These are phyloP conservation scores for Acrobasis repandana DNA, from an alignment of 2,888 invertebrate species.

Conservation along the genomic window DNA sequence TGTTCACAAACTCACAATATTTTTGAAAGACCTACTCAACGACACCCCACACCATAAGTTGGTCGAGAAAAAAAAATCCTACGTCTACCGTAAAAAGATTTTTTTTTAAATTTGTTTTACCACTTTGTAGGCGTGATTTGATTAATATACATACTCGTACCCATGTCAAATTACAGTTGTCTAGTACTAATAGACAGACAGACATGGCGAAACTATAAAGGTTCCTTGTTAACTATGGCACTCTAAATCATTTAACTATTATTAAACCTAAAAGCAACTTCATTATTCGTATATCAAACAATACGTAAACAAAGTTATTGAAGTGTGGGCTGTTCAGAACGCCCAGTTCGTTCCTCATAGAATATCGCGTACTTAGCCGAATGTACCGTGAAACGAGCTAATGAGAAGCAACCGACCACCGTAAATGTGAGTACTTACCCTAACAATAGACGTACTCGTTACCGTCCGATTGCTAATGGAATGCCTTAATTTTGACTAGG, in stretches of 20 bases:
- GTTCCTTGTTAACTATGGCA: too few species aligned
- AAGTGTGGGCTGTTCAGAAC: not conserved
- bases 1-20: too few species aligned
- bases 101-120: too few species aligned
- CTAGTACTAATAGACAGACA: too few species aligned
- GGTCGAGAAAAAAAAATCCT: too few species aligned
- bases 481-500: not conserved
- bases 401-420: conserved; percentile 1
- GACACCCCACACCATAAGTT: too few species aligned
- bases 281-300: not conserved
- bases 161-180: too few species aligned
- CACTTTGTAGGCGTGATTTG: too few species aligned
- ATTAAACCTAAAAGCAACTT: not conserved
- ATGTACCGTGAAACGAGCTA: conserved; percentile 16
- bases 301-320: conserved; percentile 3
- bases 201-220: too few species aligned
- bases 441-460: conserved; percentile 6
- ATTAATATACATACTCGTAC: too few species aligned
- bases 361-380: conserved; percentile 11
- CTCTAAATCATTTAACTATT: not conserved
- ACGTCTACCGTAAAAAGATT: too few species aligned
- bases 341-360: not conserved
- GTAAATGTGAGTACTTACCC: not conserved
- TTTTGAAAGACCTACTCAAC: too few species aligned
- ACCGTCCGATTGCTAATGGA: conserved; percentile 3